Base-by-base conservation (phyloP, 2,797 vertebrate genomes). In the Ataeniobius toweri region DNA sequence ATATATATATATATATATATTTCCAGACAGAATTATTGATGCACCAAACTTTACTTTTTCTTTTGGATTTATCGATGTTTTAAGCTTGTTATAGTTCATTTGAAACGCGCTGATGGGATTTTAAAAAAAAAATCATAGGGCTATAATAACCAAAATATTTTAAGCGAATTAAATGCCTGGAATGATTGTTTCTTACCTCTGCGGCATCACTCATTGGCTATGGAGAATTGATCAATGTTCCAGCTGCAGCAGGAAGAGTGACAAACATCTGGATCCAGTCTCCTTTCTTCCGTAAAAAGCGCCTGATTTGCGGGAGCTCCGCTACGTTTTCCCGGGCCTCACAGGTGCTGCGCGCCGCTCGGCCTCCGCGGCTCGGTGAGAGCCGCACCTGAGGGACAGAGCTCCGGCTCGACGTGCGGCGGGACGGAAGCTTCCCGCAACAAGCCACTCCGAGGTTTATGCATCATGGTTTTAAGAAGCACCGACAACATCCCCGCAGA, bases 401-500 rank as follows among this genome's bases (percentile, higher is more conserved):
- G 36, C 63, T 65, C 36, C 31, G 77, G 78, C 63, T 8, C 74
- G 78, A 77, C 82, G 84, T 74, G 86, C 80, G 55, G 81, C 80
- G 82, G 56, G 72, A 81, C 73, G 68, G 78, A 84, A 71, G 83
- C 86, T 89, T 82, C 88, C 78, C 77, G 85, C 58, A 90, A 67
- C 63, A 22, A 67, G 20, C 63, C 63, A 80, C 90, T 82, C 89
- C 79, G 78, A 84, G 88, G 92, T 95, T 94, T 93, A 89, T 94
- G 93, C 95, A 91, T 93, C 93, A 87, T 89, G 84, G 92, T 94
- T 94, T 95, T 94, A 95, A 95, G 95, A 95, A 95, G 94, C 92
- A 89, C 91, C 93, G 92, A 93, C 93, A 94, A 93, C 94, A 94
- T 95, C 93, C 89, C 89, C 92, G 87, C 89, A 91, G 87, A 91